Evolutionary conservation across 2,797 vertebrate genomes (phyloP).

Genomic region (Forpus xanthops): DNA sequence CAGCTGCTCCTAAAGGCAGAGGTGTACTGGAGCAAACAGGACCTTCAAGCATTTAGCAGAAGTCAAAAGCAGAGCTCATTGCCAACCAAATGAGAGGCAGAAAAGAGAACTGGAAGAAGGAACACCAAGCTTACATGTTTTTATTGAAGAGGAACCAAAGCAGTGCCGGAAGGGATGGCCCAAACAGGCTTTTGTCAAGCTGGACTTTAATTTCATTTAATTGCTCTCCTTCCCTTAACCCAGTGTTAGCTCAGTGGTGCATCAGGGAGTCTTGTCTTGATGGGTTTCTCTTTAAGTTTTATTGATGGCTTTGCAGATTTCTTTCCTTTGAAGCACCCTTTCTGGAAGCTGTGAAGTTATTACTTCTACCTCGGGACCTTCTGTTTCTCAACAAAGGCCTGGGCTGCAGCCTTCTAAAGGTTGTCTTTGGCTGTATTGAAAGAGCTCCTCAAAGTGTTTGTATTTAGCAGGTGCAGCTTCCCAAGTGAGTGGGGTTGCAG

Average conservation of each 20-base stretch:
- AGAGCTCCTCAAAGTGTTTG: conserved; percentile 47
- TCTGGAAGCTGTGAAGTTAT: conserved; percentile 18
- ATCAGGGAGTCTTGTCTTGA: background rate
- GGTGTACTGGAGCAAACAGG: background rate
- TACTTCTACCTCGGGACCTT: conserved; percentile 17
- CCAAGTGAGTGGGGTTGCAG: background rate
- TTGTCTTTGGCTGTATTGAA: conserved; percentile 16
- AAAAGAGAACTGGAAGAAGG: background rate
- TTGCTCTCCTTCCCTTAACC: background rate
- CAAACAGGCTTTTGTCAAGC: conserved; percentile 13
- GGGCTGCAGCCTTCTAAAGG: conserved; percentile 41
- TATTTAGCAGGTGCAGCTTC: conserved; percentile 6
- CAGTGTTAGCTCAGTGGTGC: background rate
- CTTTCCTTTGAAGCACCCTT: conserved; percentile 27
- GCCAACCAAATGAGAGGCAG: background rate
- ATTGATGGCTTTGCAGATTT: conserved; percentile 40
- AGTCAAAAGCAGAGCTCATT: background rate
- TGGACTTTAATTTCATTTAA: conserved; percentile 29
- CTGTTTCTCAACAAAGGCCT: conserved; percentile 20
- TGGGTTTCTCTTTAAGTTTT: conserved; percentile 39
- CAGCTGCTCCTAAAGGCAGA: background rate
- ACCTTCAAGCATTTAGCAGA: background rate
- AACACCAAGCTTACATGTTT: background rate
- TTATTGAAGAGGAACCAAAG: conserved; percentile 58
- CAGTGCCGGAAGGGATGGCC: conserved; percentile 1